Conservation (phyloP, 92 coral and sea anemone species). For the Meandrina meandrites region DNA sequence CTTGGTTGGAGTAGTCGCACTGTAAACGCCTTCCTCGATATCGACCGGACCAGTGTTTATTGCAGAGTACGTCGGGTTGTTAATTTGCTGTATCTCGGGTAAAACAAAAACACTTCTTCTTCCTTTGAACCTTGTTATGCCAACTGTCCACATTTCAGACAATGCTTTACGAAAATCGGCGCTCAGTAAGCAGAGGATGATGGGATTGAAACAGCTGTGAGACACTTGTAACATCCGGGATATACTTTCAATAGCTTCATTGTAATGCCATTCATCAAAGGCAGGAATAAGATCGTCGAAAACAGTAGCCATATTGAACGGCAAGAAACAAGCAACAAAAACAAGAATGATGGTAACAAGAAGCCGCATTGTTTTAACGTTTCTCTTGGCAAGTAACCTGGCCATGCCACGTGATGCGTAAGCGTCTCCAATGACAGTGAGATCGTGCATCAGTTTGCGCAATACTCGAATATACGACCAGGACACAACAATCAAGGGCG, state of each 20-base stretch:
- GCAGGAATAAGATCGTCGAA: not conserved
- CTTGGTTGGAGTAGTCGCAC: too few relatives aligned
- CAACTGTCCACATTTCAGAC: not conserved
- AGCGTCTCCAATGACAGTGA: constrained; percentile 5
- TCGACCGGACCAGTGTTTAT: not conserved
- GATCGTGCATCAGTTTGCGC: constrained; percentile 20
- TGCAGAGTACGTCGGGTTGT: not conserved
- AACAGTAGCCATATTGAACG: constrained; percentile 7
- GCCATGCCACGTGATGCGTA: not conserved
- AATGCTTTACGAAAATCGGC: constrained; percentile 12
- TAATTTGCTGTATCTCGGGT: not conserved
- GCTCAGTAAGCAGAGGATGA: constrained; percentile 24
- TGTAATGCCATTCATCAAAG: constrained; percentile 5
- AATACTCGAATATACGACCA: constrained; percentile 15
- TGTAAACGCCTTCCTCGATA: not conserved
- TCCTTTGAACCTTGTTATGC: not conserved
- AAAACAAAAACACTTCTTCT: not conserved
- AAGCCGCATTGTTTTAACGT: constrained; percentile 25
- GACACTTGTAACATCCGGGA: constrained; percentile 35
- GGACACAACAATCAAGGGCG: constrained; percentile 5
- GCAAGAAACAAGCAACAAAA: constrained; percentile 14
- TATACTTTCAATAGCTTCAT: constrained; percentile 11
- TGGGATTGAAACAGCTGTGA: constrained; percentile 32
- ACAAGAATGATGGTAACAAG: not conserved
- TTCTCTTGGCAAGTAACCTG: constrained; percentile 9